These are phyloP conservation scores for Rhopilema esculentum DNA, from an alignment of 30 jellyfish, hydroid and myxozoan genomes.

Conservation along the genomic window DNA sequence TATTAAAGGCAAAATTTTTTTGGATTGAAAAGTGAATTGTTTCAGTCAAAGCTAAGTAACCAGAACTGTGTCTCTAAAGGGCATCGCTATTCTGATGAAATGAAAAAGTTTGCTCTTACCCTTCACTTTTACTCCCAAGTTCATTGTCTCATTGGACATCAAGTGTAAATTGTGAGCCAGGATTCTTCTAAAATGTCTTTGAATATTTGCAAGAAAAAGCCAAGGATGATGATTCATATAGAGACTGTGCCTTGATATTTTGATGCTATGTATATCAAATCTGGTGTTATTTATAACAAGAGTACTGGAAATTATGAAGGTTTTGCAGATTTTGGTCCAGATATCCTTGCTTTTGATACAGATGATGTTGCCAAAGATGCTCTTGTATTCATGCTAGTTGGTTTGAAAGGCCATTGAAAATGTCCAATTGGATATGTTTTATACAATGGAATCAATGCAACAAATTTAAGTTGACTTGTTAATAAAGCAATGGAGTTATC, in stretches of 20 bases:
- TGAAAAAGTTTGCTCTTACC: slow-evolving; percentile 54
- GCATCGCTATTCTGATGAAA: slow-evolving; percentile 56
- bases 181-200: slow-evolving; percentile 47
- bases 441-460: slow-evolving; percentile 10
- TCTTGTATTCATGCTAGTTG: slow-evolving; percentile 42
- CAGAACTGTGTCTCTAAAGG: slow-evolving; percentile 25
- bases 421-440: slow-evolving; percentile 38
- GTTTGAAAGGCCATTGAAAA: slow-evolving; percentile 46
- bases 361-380: slow-evolving; percentile 41
- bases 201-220: background rate
- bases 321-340: slow-evolving; percentile 22
- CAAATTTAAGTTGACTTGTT: background rate
- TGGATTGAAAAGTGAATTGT: slow-evolving; percentile 52
- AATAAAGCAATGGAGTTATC: slow-evolving; percentile 1
- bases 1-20: slow-evolving; percentile 11
- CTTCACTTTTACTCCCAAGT: slow-evolving; percentile 67
- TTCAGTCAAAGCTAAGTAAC: slow-evolving; percentile 7
- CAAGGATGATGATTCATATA: background rate
- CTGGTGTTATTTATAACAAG: slow-evolving; percentile 2
- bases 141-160: slow-evolving; percentile 50
- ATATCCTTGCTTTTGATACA: slow-evolving; percentile 13
- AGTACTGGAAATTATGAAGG: slow-evolving; percentile 25
- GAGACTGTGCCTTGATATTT: slow-evolving; percentile 39
- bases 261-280: slow-evolving; percentile 47
- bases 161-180: slow-evolving; percentile 68